Conservation (phyloP, 92 coral and sea anemone genomes). For the Porites cylindrica region DNA sequence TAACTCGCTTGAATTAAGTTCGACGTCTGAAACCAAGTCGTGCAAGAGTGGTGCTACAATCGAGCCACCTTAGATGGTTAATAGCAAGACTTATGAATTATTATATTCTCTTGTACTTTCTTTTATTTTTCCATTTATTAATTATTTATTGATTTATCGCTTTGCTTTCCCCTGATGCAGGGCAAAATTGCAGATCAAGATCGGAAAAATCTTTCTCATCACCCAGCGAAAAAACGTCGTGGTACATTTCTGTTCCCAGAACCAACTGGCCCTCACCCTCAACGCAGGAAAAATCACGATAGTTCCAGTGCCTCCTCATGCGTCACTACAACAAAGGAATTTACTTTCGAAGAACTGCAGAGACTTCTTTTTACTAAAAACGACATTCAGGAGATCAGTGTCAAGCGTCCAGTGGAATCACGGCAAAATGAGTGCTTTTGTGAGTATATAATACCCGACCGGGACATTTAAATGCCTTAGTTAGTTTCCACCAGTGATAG, state of each 20-base stretch:
- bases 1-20: too few species aligned
- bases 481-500: too few species aligned
- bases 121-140: too few species aligned
- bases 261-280: too few species aligned
- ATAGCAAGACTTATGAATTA: too few species aligned
- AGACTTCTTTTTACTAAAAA: slow-evolving; percentile 2
- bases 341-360: slow-evolving; percentile 13
- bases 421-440: slow-evolving; percentile 25
- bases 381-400: background rate
- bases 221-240: slow-evolving; percentile 13
- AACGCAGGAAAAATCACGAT: background rate
- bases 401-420: background rate
- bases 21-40: too few species aligned
- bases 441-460: slow-evolving; percentile 11
- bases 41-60: too few species aligned
- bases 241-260: too few species aligned
- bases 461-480: too few species aligned
- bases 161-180: background rate
- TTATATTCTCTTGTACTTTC: too few species aligned
- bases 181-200: background rate
- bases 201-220: background rate
- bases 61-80: too few species aligned
- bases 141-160: background rate
- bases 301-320: slow-evolving; percentile 13
- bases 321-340: background rate